Conservation (phyloP, 1,140 invertebrate species). For the Zelostemma sp. region DNA sequence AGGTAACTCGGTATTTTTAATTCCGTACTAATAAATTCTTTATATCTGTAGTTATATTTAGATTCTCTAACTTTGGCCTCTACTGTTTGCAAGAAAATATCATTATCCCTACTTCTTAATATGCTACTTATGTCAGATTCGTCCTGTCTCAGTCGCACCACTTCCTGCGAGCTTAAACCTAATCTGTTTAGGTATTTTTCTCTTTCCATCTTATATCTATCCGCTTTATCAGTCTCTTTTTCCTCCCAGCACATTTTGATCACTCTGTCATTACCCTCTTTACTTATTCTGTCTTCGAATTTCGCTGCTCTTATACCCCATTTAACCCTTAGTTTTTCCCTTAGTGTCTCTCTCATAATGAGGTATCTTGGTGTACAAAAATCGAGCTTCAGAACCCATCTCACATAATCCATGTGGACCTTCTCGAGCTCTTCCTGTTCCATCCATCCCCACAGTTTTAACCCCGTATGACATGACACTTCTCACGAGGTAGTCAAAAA, state of each 20-base stretch:
- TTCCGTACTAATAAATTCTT: background rate
- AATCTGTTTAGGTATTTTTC: constrained; percentile 21
- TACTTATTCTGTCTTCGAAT: constrained; percentile 12
- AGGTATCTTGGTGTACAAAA: constrained; percentile 28
- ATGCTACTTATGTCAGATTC: background rate
- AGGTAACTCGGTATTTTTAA: constrained; percentile 3
- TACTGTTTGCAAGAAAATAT: constrained; percentile 5
- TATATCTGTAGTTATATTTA: constrained; percentile 15
- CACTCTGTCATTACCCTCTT: background rate
- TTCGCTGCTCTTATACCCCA: constrained; percentile 13
- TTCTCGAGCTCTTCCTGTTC: constrained; percentile 24
- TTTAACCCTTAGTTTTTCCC: constrained; percentile 7
- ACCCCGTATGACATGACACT: constrained; percentile 30
- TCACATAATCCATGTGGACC: constrained; percentile 11
- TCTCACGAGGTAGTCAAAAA: constrained; percentile 21
- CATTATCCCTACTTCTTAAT: constrained; percentile 1
- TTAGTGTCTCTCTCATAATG: constrained; percentile 8
- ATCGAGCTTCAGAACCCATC: constrained; percentile 25
- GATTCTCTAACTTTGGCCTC: constrained; percentile 12
- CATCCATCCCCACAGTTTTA: constrained; percentile 33
- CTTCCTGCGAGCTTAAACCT: background rate
- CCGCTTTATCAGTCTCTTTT: constrained; percentile 4
- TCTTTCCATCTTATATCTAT: background rate
- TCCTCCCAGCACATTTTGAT: constrained; percentile 17
- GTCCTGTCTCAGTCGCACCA: background rate